phyloP scores from a whole-genome alignment of 2,797 vertebrate genomes.

The Clamator glandarius region DNA sequence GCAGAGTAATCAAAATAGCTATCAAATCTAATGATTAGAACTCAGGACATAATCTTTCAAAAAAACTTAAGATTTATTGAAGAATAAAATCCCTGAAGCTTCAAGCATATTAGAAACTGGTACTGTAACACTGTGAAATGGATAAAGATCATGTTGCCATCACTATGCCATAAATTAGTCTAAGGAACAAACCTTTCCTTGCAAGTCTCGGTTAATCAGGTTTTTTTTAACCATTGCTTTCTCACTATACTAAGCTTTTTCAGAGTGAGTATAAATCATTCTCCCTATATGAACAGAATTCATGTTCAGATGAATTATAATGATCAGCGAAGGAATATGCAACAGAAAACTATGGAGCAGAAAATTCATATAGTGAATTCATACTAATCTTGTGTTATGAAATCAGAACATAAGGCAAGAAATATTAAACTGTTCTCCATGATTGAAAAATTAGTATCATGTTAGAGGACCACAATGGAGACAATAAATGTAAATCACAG shows the following conservation, averaged over 20 bases:
- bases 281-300: constrained; percentile 25
- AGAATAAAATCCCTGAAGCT: constrained; percentile 42
- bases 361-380: constrained; percentile 32
- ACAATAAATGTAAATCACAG: not conserved
- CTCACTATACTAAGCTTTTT: not conserved
- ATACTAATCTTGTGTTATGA: not conserved
- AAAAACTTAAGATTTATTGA: constrained; percentile 30
- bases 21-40: constrained; percentile 45
- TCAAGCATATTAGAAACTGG: not conserved
- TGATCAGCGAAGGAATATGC: not conserved
- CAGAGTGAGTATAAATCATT: not conserved
- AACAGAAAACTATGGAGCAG: not conserved
- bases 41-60: constrained; percentile 2
- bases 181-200: not conserved
- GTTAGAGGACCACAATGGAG: not conserved
- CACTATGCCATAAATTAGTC: constrained; percentile 1
- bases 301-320: constrained; percentile 47
- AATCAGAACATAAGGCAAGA: not conserved
- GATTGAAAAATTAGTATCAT: not conserved
- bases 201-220: not conserved
- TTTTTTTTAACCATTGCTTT: not conserved
- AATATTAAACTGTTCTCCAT: not conserved
- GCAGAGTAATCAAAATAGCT: constrained; percentile 28
- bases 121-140: not conserved
- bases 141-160: not conserved